A percentile compares a stretch with the other conserved stretches of the same genome.
These are phyloP conservation scores for Sparidentex hasta DNA, from an alignment of 2,797 vertebrate genomes.

Conservation along the genomic window DNA sequence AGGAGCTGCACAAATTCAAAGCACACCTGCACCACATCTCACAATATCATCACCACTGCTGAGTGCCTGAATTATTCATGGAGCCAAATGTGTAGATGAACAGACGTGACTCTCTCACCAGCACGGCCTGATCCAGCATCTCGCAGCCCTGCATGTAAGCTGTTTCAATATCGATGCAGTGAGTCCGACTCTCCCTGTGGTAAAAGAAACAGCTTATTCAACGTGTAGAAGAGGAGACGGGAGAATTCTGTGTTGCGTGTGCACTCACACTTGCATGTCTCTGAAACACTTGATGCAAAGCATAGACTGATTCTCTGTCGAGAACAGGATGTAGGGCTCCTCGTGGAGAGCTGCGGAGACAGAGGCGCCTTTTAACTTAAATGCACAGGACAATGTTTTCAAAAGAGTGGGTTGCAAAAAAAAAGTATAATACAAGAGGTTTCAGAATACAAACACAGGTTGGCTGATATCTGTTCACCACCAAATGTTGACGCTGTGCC, in stretches of 20 bases:
- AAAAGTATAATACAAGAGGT: conserved; percentile 2
- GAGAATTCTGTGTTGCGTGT: neutral
- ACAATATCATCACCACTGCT: conserved; percentile 11
- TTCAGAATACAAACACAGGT: conserved; percentile 13
- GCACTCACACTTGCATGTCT: conserved; percentile 95
- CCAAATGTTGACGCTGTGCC: neutral
- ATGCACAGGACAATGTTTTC: neutral
- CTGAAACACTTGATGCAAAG: conserved; percentile 98
- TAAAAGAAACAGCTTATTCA: conserved; percentile 14
- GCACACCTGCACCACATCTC: conserved; percentile 1
- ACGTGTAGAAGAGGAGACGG: neutral
- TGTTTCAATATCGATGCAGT: conserved; percentile 96
- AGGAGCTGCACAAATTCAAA: conserved; percentile 5
- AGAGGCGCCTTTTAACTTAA: conserved; percentile 28
- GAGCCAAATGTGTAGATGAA: conserved; percentile 21
- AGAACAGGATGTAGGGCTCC: conserved; percentile 96
- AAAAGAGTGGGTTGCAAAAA: neutral
- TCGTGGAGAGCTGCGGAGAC: conserved; percentile 89
- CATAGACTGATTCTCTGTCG: conserved; percentile 95
- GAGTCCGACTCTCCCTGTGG: conserved; percentile 91
- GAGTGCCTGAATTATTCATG: conserved; percentile 44
- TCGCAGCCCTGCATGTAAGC: conserved; percentile 95
- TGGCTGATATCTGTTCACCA: conserved; percentile 6
- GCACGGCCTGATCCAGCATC: conserved; percentile 93
- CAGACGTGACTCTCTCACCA: conserved; percentile 84